phyloP scores from a whole-genome alignment of 2,113 vertebrate genomes.

The Pleuronectes platessa region DNA sequence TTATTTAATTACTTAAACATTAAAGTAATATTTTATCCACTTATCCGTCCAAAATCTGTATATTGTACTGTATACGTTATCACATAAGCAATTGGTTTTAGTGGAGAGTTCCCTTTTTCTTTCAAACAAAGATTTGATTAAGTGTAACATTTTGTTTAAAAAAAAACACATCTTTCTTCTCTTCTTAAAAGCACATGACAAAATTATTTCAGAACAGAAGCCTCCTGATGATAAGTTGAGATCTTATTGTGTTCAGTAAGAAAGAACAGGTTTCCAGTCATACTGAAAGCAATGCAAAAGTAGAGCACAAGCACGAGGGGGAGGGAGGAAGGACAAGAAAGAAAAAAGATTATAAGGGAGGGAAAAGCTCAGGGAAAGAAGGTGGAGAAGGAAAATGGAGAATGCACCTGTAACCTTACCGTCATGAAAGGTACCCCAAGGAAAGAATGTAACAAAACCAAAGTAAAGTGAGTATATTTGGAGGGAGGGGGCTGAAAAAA shows the following conservation, averaged over 20 bases:
- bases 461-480: conserved; percentile 71
- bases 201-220: neutral
- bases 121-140: conserved; percentile 8
- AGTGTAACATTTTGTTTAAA: neutral
- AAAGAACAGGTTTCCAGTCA: conserved; percentile 48
- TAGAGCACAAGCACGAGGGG: conserved; percentile 35
- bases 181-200: neutral
- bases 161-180: neutral
- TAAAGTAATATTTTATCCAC: neutral
- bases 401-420: conserved; percentile 86
- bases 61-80: neutral
- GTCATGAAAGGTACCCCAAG: conserved; percentile 80
- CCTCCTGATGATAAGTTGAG: conserved; percentile 10
- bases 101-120: conserved; percentile 13
- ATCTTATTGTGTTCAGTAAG: conserved; percentile 21
- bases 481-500: conserved; percentile 63
- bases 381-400: conserved; percentile 69
- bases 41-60: neutral
- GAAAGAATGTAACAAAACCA: conserved; percentile 80
- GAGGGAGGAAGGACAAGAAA: conserved; percentile 39
- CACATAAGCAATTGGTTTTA: too few species aligned
- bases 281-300: conserved; percentile 49
- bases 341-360: conserved; percentile 57
- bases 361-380: conserved; percentile 63
- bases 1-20: neutral